These are phyloP conservation scores for Taeniopygia guttata DNA, from an alignment of 2,797 vertebrate genomes.

Conservation along the genomic window DNA sequence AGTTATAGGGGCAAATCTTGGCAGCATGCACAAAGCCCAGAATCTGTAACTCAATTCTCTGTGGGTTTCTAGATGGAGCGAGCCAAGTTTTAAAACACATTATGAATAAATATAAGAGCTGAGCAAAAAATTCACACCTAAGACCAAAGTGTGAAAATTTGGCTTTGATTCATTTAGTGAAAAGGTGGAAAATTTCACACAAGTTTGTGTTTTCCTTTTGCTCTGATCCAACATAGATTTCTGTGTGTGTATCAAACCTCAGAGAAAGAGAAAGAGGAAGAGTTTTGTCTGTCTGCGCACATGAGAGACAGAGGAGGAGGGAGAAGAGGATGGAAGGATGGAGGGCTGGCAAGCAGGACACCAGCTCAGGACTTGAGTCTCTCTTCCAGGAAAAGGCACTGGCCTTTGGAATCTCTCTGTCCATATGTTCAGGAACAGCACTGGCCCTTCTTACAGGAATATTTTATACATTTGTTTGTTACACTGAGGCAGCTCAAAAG, in stretches of 20 bases:
- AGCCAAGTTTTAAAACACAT: constrained; percentile 61
- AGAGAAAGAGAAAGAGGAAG: not conserved
- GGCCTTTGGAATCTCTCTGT: not conserved
- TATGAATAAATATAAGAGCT: constrained; percentile 51
- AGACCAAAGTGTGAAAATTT: constrained; percentile 62
- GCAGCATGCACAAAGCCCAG: constrained; percentile 40
- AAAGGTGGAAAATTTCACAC: constrained; percentile 61
- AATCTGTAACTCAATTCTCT: constrained; percentile 62
- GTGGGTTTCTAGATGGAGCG: not conserved
- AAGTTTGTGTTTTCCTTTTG: constrained; percentile 38
- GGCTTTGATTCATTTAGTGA: constrained; percentile 52
- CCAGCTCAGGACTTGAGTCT: not conserved
- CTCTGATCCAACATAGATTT: not conserved
- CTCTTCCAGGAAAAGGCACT: not conserved
- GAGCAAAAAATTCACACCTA: constrained; percentile 60
- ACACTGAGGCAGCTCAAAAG: not conserved
- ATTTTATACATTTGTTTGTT: not conserved
- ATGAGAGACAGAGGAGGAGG: not conserved
- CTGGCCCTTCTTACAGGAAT: not conserved
- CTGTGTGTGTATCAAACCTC: not conserved
- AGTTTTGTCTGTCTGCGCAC: not conserved
- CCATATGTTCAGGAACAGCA: not conserved
- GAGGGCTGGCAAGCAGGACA: not conserved
- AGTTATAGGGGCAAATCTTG: constrained; percentile 63
- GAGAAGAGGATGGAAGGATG: not conserved